phyloP scores from a whole-genome alignment of 2,888 invertebrate genomes.

The Tineola bisselliella region DNA sequence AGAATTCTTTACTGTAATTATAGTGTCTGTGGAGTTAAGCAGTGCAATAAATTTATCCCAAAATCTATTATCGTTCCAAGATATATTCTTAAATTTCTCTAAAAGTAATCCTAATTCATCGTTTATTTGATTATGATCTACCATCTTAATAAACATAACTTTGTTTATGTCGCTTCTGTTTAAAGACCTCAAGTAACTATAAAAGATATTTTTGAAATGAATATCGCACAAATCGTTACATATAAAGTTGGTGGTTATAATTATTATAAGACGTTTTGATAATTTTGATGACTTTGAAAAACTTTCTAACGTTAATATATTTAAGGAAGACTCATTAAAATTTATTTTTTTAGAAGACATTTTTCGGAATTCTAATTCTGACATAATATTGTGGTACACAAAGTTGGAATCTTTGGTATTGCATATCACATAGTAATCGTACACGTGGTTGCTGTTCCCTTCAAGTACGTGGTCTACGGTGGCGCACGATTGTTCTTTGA shows the following conservation, averaged over 20 bases:
- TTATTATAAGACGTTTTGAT: slow-evolving; percentile 66
- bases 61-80: slow-evolving; percentile 82
- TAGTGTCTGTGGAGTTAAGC: slow-evolving; percentile 73
- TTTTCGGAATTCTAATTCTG: slow-evolving; percentile 76
- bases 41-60: slow-evolving; percentile 86
- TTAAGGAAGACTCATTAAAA: slow-evolving; percentile 72
- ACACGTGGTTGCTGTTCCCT: slow-evolving; percentile 76
- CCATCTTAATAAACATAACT: slow-evolving; percentile 55
- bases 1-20: slow-evolving; percentile 57
- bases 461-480: slow-evolving; percentile 70
- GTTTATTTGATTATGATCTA: slow-evolving; percentile 58
- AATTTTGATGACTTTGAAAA: slow-evolving; percentile 59
- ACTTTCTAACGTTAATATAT: slow-evolving; percentile 64
- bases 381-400: slow-evolving; percentile 73
- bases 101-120: slow-evolving; percentile 54
- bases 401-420: slow-evolving; percentile 82
- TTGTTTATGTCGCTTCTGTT: slow-evolving; percentile 58
- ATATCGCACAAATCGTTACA: slow-evolving; percentile 58
- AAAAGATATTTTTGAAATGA: slow-evolving; percentile 61
- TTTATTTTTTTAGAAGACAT: slow-evolving; percentile 78
- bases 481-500: slow-evolving; percentile 75
- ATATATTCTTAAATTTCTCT: slow-evolving; percentile 71
- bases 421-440: slow-evolving; percentile 90
- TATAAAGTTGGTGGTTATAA: slow-evolving; percentile 68
- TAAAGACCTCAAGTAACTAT: slow-evolving; percentile 56